phyloP scores from a whole-genome alignment of 2,888 invertebrate species.

The Frankliniella intonsa region DNA sequence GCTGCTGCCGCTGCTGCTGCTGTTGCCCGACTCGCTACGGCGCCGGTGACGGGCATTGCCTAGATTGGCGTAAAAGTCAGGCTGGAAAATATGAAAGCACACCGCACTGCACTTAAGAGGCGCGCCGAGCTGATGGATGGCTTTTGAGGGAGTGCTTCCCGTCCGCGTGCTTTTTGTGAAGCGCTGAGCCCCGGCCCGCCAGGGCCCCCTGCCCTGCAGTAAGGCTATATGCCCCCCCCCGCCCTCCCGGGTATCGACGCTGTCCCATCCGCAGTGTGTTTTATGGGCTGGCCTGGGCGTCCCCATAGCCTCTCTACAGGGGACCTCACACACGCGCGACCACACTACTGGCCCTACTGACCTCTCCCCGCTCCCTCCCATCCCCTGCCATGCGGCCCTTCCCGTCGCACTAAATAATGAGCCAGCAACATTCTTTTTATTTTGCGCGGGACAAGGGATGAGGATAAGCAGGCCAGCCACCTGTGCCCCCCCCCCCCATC shows the following conservation, averaged over 20 bases:
- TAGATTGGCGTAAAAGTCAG: background rate
- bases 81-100: background rate
- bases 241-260: background rate
- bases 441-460: background rate
- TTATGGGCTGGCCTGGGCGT: background rate
- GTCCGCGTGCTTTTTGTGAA: no score
- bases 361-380: no score
- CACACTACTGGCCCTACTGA: no score
- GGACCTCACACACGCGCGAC: no score
- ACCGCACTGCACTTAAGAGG: no score
- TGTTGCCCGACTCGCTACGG: background rate
- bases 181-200: no score
- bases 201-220: background rate
- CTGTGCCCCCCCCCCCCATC: background rate
- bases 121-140: no score
- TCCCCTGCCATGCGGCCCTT: no score
- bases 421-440: no score
- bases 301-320: no score
- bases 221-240: no score
- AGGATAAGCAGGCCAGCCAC: background rate
- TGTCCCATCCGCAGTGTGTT: background rate
- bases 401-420: background rate
- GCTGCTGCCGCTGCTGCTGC: background rate
- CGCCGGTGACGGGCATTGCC: background rate
- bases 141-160: no score